Evolutionary conservation across 2,888 invertebrate species (phyloP), one percentile per base, ranked within the genome.

Genomic region (Pachymerium ferrugineum): DNA sequence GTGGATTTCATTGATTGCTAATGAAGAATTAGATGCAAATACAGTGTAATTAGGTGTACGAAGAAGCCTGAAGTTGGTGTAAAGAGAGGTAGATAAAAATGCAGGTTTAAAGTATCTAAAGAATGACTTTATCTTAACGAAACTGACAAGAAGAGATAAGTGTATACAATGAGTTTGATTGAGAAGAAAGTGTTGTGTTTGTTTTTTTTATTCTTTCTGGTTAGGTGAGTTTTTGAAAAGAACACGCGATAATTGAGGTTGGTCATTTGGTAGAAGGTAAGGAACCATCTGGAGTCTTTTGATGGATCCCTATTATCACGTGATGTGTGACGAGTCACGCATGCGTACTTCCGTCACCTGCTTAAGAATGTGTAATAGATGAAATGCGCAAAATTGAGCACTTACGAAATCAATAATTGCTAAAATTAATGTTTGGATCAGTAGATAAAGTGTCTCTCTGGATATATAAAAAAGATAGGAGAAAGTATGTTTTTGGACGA

Each of bases 281-380:
- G 62, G 22, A 62, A 62, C 62, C 62, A 62, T 62, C 62, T 62
- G 62, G 25, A 12, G 38, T 14, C 16, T 25, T 25, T 62, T 62
- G 62, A 62, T 62, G 62, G 62, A 62, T 22, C 25, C n/a, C 62
- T 62, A 62, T 62, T 62, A 62, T 62, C 62, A 62, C 62, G 62
- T 62, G 62, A 62, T 62, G 25, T 62, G 62, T 62, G 62, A 62
- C 62, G 62, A 62, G 62, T 62, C 62, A 62, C 62, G 62, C 62
- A 62, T 62, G 62, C 62, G 62, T 28, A 25, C 12, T 62, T 62
- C 62, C 62, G 62, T 62, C 62, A 62, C 62, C 62, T 62, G 62
- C 62, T 62, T 62, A 62, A 62, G 62, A 62, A 62, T 62, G 47
- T 16, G 16, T n/a, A 47, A 47, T 19, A 16, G n/a, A 16, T 22